Evolutionary conservation across 2,113 vertebrate genomes (phyloP), one percentile per base, ranked within the genome.

Genomic region (Aleadryas rufinucha): DNA sequence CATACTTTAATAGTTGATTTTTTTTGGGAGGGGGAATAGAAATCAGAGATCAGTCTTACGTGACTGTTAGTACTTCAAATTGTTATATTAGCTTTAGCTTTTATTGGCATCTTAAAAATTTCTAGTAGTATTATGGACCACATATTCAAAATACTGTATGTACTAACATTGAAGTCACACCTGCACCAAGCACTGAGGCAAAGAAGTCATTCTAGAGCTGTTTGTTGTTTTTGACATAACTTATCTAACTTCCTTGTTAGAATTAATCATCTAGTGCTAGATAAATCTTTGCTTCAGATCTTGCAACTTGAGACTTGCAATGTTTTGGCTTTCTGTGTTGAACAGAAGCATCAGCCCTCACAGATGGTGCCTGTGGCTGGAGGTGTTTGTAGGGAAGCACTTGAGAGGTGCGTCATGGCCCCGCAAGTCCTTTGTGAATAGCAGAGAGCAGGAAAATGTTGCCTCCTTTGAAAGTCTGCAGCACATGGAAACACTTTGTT

Each of bases 281-380:
- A 11, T 87, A 21, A 35, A 56, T 82, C 6, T 89, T 70, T 66
- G 39, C 59, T 87, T 84, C 57, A n/a, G 19, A 16, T 66, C 37
- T 65, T 72, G 17, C 50, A 80, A 0, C 9, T 4, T 13, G 8
- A 37, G 13, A 5, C 57, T 56, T 75, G 70, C 61, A 49, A 0
- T 86, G 8, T 70, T 91, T 77, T 70, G 84, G 26, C n/a, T 93
- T 68, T 26, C 13, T 44, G 57, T 54, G 26, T 33, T 53, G 89
- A 26, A 52, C 24, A 6, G 33, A 53, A 80, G n/a, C 41, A 7
- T 41, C 13, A 66, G 33, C n/a, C 21, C 42, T 2, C 42, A 35
- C 37, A 56, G 64, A 9, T 1, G 1, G 13, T 59, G 30, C 23
- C 16, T 0, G 0, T 45, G 28, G 28, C 19, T 57, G 22, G 70